Base-by-base conservation (phyloP, 2,113 vertebrate species). In the Hydrolagus affinis region DNA sequence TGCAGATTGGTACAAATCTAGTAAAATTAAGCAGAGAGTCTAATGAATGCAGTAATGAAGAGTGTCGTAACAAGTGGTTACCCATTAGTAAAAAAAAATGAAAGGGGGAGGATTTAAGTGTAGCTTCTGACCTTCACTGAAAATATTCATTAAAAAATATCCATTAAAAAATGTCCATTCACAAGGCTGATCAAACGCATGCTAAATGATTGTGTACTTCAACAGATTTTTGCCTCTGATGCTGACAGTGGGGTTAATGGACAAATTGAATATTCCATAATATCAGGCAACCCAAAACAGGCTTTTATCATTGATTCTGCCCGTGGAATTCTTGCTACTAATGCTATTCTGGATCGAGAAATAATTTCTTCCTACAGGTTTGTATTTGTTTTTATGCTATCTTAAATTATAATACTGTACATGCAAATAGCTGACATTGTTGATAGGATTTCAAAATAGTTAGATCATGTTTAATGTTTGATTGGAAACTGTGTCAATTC, bases 141-240 rank as follows among this genome's bases (percentile, higher is more conserved):
- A 10, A 75, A 32, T 56, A 75, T 0, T 85, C 64, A 28, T 28
- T 62, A 56, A n/a, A 14, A 83, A 70, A 70, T 15, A 70, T 3
- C 17, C 70, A 70, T 3, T 70, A 9, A 21, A 21, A 21, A 21
- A n/a, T 15, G 56, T 15, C 17, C 25, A 32, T 62, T n/a, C 59
- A 64, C 60, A 23, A 66, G 12, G 23, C 4, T 68, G 64, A 64
- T 32, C 23, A 85, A 85, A 59, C 3, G 28, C 17, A 28, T 85
- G 56, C 78, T 75, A 11, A 64, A 30, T 85, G 8, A 64, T 15
- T 62, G 14, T 66, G n/a, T 68, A 64, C 12, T 0, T 85, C 56
- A 28, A 85, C 89, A 99, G 97, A 92, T 97, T 80, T 94, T 94
- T 89, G 96, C 97, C 0, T 89, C 90, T 19, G 97, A 99, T 87